Evolutionary conservation across 2,113 vertebrate genomes (phyloP).

Genomic region (Neogale vison): DNA sequence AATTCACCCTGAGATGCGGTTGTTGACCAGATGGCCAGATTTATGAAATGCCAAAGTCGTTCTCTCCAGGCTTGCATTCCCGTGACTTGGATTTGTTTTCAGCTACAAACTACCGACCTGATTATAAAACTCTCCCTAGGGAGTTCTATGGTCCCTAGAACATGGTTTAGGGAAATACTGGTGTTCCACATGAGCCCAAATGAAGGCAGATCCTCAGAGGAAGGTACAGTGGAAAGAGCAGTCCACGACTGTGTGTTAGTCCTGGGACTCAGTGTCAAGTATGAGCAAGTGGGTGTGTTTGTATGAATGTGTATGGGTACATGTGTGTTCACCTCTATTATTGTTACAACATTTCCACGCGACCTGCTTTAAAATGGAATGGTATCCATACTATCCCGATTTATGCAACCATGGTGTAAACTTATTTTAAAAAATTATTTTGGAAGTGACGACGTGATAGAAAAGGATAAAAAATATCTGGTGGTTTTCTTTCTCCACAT

Average conservation of each 20-base stretch:
- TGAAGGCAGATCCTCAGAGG: constrained; percentile 3
- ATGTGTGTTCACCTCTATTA: background rate
- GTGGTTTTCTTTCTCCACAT: background rate
- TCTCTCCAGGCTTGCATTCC: background rate
- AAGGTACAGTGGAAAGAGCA: background rate
- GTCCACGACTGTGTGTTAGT: background rate
- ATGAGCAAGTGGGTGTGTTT: background rate
- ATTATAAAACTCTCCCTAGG: background rate
- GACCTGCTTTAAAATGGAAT: constrained; percentile 20
- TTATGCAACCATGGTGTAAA: background rate
- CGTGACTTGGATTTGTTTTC: background rate
- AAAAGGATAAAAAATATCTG: constrained; percentile 18
- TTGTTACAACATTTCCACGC: background rate
- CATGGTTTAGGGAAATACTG: background rate
- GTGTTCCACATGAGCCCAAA: background rate
- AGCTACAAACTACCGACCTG: background rate
- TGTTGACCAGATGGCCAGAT: background rate
- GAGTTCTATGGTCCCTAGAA: background rate
- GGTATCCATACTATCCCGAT: background rate
- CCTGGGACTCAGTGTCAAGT: background rate
- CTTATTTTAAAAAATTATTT: background rate
- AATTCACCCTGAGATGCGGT: background rate
- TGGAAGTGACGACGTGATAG: background rate
- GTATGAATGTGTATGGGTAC: background rate
- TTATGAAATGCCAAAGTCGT: background rate